phyloP scores from a whole-genome alignment of 2,888 invertebrate genomes.

The Scaptomyza polygonia region DNA sequence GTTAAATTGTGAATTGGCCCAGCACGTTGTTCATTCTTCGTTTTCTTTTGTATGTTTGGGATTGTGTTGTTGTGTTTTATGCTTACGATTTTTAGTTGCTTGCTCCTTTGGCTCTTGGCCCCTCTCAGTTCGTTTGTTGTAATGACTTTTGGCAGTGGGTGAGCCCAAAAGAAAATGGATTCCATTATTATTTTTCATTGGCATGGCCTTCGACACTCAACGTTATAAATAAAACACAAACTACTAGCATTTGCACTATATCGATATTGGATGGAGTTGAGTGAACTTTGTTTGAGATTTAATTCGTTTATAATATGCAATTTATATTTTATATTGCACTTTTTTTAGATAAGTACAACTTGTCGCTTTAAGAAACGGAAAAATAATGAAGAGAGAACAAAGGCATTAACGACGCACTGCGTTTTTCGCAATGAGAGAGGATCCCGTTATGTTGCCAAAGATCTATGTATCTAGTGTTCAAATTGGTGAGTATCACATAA shows the following conservation, averaged over 20 bases:
- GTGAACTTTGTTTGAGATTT: background rate
- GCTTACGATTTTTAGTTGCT: conserved; percentile 12
- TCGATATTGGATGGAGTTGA: conserved; percentile 2
- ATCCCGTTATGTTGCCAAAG: too few relatives aligned
- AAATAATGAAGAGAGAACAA: too few relatives aligned
- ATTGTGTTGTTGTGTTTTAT: conserved; percentile 45
- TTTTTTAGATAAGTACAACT: too few relatives aligned
- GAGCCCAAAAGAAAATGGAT: conserved; percentile 49
- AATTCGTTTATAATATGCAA: too few relatives aligned
- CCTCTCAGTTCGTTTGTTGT: conserved; percentile 52
- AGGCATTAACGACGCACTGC: too few relatives aligned
- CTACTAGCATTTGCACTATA: background rate
- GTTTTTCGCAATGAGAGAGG: too few relatives aligned
- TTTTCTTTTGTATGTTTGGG: conserved; percentile 40
- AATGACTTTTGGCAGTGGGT: conserved; percentile 67
- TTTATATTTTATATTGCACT: too few relatives aligned
- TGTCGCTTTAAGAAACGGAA: too few relatives aligned
- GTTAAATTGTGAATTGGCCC: conserved; percentile 82
- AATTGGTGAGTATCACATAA: too few relatives aligned
- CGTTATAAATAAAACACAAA: background rate
- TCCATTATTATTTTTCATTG: conserved; percentile 76
- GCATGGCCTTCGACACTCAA: conserved; percentile 64
- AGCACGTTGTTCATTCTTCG: conserved; percentile 44
- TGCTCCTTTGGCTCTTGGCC: conserved; percentile 40
- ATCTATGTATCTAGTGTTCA: too few relatives aligned